Percentiles rank a stretch among this genome's conserved stretches.
Evolutionary conservation across 1,140 invertebrate species (phyloP).

Genomic region (Cydia fagiglandana): DNA sequence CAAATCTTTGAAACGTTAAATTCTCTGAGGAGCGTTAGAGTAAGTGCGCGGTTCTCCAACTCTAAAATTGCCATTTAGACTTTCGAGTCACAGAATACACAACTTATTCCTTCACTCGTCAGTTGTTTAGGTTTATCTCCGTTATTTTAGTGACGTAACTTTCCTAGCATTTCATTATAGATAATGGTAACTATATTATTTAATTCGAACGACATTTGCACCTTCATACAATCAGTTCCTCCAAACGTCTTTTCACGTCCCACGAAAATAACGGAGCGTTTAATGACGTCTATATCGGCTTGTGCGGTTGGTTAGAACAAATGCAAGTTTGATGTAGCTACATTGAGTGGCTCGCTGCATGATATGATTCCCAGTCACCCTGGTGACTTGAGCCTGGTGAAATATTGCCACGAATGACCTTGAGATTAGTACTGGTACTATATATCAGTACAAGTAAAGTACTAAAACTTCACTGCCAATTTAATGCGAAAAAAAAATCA

Average conservation of each 20-base stretch:
- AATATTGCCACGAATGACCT: background rate
- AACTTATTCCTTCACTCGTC: background rate
- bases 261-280: background rate
- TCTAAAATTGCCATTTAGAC: background rate
- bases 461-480: too few species aligned
- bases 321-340: slow-evolving; percentile 25
- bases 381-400: slow-evolving; percentile 15
- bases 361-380: background rate
- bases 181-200: background rate
- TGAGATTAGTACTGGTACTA: background rate
- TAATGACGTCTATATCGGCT: slow-evolving; percentile 59
- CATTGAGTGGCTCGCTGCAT: background rate
- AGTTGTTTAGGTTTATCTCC: slow-evolving; percentile 1
- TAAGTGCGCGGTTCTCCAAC: background rate
- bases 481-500: too few species aligned
- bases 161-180: background rate
- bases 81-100: slow-evolving; percentile 6
- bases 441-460: too few species aligned
- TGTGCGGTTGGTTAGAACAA: slow-evolving; percentile 46
- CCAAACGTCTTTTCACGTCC: background rate
- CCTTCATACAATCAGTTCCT: background rate
- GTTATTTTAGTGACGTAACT: background rate
- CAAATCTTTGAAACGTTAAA: slow-evolving; percentile 56
- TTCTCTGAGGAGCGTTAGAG: background rate
- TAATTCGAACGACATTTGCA: background rate